Conservation (phyloP, 2,888 invertebrate species). For the Brenthis hecate region DNA sequence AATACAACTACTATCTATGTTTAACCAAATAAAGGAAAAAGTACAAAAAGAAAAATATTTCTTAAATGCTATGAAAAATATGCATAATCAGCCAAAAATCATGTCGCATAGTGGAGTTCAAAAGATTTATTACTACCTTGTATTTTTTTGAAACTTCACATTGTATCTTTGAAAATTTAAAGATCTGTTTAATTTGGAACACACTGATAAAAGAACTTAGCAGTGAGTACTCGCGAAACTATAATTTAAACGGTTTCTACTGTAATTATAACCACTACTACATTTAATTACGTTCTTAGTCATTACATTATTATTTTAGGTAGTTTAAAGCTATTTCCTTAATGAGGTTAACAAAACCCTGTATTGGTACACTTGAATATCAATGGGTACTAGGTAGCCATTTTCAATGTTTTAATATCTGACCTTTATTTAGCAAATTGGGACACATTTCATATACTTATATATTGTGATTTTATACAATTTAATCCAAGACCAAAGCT, state of each 20-base stretch:
- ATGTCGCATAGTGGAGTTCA: constrained; percentile 13
- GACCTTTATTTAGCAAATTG: too few species aligned
- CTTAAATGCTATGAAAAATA: background rate
- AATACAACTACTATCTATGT: background rate
- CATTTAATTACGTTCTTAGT: too few species aligned
- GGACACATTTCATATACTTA: too few species aligned
- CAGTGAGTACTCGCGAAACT: background rate
- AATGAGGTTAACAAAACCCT: too few species aligned
- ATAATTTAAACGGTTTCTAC: background rate
- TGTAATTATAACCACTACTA: background rate
- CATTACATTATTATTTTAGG: too few species aligned
- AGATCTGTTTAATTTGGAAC: constrained; percentile 13
- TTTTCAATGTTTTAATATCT: too few species aligned
- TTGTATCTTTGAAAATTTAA: constrained; percentile 23
- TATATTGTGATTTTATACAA: too few species aligned
- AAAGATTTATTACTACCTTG: constrained; percentile 20
- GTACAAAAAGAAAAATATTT: background rate
- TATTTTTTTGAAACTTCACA: constrained; percentile 16
- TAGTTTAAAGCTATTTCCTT: too few species aligned
- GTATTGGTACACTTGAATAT: too few species aligned
- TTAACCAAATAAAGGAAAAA: background rate
- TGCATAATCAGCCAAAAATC: background rate
- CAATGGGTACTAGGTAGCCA: too few species aligned
- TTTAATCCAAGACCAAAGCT: too few species aligned
- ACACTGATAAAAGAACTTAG: constrained; percentile 12